Evolutionary conservation across 2,113 vertebrate genomes (phyloP), one percentile per base, ranked within the genome.

Genomic region (Paradisaea rubra): DNA sequence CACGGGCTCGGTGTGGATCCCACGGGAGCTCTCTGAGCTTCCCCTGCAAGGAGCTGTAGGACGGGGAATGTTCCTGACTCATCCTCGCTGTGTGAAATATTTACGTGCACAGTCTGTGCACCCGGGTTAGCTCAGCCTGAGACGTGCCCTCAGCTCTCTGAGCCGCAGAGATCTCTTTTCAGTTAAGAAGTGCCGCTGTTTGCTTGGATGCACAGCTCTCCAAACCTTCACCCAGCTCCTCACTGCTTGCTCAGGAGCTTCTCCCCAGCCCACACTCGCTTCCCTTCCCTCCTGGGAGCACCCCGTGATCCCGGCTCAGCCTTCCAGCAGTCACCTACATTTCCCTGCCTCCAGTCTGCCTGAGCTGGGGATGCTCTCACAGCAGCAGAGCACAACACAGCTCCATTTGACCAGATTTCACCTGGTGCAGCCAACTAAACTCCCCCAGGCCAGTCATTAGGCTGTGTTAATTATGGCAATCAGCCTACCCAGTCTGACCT

Each of bases 401-500:
- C 54, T 4, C 65, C 28, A 25, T 54, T 22, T 31, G 65, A 63
- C 78, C 95, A 91, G 24, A 69, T 63, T 93, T 93, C 81, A 93
- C 80, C 70, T 7, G 4, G 15, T 59, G 19, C 39, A 77, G 65
- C 66, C 59, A 76, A 89, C 33, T 4, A 56, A 78, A 93, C 76
- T 91, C 93, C 91, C 92, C 13, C 24, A 27, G 33, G 92, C 91
- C 50, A 82, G 31, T 96, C 89, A 94, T 96, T 96, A 97, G 94
- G 83, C 73, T 81, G 23, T 90, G 92, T 97, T 97, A 96, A 97
- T 97, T 97, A 97, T 64, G 94, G 88, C 88, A 96, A 76, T 96
- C 95, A 96, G 81, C 91, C 92, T 96, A 93, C 84, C 79, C 88
- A 78, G 91, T 83, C 86, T 97, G 95, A 96, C 96, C 95, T 87